Evolutionary conservation across 1,140 invertebrate species (phyloP), one percentile per base, ranked within the genome.

Genomic region (Cydia strobilella): DNA sequence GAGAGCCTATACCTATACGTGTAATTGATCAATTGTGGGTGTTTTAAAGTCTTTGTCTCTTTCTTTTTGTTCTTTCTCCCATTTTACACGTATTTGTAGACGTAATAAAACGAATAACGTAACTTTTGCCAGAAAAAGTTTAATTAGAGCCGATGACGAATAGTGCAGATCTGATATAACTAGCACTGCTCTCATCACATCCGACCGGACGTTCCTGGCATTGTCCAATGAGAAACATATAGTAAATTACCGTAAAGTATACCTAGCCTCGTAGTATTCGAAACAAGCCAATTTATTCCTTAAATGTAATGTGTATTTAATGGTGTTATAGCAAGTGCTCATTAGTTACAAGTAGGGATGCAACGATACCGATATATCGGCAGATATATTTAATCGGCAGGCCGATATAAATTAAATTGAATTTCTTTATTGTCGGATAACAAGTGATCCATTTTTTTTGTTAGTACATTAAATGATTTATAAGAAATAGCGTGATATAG

Each of bases 171-270:
- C 42, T 45, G 42, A 45, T 59, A 59, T 20, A 66, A 76, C 65
- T 74, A 20, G 66, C 42, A 73, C 20, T 74, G 63, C 75, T 77
- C 65, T 80, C 76, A 69, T 75, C 74, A 79, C 80, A 75, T 86
- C 84, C 82, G 82, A 80, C 48, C 86, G 85, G 86, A 88, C 80
- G 82, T 86, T 82, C 85, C 79, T 74, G 75, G 74, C 78, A 80
- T 80, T 77, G 77, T 81, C 27, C 27, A 39, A 69, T 69, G 65
- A 35, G 74, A 75, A 79, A 75, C 51, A 74, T 7, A 69, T 42
- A 35, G 31, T 69, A 69, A 73, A 45, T 73, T 42, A 27, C 42
- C 15, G 72, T 27, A 51, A 51, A 73, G 18, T 65, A 65, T n/a
- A n/a, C n/a, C n/a, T n/a, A 12, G 7, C 27, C 63, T 35, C 13